Evolutionary conservation across 2,888 invertebrate species (phyloP).

Genomic region (Eristalis intricaria): DNA sequence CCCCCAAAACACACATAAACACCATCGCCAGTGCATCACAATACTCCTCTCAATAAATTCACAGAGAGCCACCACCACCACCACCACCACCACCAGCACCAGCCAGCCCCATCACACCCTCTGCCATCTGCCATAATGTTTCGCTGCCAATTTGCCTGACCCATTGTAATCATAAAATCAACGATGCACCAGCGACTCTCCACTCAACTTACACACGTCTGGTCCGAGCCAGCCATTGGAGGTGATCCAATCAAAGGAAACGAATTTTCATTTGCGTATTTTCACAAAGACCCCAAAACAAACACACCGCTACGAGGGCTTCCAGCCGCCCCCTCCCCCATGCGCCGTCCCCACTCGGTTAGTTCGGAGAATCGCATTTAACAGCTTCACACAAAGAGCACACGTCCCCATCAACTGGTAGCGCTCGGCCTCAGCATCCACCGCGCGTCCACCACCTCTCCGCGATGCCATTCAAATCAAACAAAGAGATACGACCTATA

Average conservation of each 20-base stretch:
- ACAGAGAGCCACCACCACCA: constrained; percentile 17
- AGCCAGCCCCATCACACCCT: background rate
- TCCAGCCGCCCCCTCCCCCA: constrained; percentile 13
- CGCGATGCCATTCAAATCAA: constrained; percentile 35
- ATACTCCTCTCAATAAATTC: constrained; percentile 67
- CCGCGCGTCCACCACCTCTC: constrained; percentile 8
- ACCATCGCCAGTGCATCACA: constrained; percentile 51
- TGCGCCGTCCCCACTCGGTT: constrained; percentile 4
- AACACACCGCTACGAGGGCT: constrained; percentile 36
- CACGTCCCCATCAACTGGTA: constrained; percentile 48
- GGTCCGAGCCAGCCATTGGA: constrained; percentile 6
- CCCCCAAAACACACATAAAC: constrained; percentile 51
- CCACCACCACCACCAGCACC: background rate
- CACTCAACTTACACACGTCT: constrained; percentile 19
- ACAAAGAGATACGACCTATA: constrained; percentile 52
- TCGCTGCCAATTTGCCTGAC: constrained; percentile 66
- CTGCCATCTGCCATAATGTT: constrained; percentile 55
- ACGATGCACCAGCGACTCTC: constrained; percentile 56
- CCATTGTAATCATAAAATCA: constrained; percentile 72
- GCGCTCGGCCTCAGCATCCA: constrained; percentile 24
- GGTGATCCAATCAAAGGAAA: constrained; percentile 60
- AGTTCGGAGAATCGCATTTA: constrained; percentile 61
- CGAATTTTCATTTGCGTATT: constrained; percentile 68
- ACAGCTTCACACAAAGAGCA: constrained; percentile 55
- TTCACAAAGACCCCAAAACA: constrained; percentile 70